These are phyloP conservation scores for Scaptomyza montana DNA, from an alignment of 1,140 invertebrate genomes.

Conservation along the genomic window DNA sequence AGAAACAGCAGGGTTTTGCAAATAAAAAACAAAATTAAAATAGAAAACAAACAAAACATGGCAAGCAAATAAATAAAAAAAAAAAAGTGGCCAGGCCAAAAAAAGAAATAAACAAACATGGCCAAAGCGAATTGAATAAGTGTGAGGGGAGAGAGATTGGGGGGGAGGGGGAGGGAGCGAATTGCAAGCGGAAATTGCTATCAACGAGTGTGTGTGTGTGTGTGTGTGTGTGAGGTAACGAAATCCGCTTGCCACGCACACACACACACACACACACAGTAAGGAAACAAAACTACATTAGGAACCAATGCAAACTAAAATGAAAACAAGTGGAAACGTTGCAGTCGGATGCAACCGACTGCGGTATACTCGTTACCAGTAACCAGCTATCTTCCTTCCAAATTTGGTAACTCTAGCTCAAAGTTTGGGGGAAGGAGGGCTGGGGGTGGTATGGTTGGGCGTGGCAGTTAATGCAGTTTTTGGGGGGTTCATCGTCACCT, in stretches of 20 bases:
- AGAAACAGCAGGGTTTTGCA: conserved; percentile 11
- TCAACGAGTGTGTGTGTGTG: conserved; percentile 36
- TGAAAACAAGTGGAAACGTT: not conserved
- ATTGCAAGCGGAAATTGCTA: conserved; percentile 75
- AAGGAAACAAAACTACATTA: conserved; percentile 39
- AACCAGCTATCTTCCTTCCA: too few species aligned
- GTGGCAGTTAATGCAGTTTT: too few species aligned
- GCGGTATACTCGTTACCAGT: too few species aligned
- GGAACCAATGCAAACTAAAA: conserved; percentile 37
- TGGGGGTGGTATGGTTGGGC: too few species aligned
- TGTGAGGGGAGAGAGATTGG: not conserved
- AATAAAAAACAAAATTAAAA: conserved; percentile 70
- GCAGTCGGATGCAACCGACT: too few species aligned
- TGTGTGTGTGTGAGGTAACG: conserved; percentile 24
- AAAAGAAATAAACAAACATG: conserved; percentile 19
- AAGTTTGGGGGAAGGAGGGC: too few species aligned
- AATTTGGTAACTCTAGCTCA: too few species aligned
- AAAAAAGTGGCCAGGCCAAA: conserved; percentile 36
- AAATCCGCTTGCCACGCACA: conserved; percentile 23
- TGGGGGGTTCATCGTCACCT: too few species aligned
- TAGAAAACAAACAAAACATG: conserved; percentile 77
- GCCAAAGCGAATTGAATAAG: conserved; percentile 1
- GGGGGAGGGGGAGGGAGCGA: conserved; percentile 13
- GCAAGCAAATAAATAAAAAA: conserved; percentile 68
- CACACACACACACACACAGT: conserved; percentile 12